A percentile compares a stretch with the other conserved stretches of the same genome.
Evolutionary conservation across 2,113 vertebrate genomes (phyloP).

Genomic region (Ahaetulla prasina): DNA sequence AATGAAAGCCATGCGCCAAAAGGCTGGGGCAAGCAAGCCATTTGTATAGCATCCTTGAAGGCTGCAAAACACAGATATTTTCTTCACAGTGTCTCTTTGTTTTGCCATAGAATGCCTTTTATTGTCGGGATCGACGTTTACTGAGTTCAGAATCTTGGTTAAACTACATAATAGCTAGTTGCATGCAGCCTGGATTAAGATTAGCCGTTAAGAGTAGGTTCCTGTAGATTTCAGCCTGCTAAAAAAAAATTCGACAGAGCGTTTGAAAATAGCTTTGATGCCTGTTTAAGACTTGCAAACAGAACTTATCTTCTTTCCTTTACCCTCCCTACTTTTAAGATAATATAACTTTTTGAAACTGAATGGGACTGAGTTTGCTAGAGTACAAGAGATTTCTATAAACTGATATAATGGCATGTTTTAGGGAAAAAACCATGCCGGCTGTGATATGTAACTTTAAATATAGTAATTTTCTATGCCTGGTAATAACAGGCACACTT

Average conservation of each 20-base stretch:
- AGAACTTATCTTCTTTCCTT: constrained; percentile 4
- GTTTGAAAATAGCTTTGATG: neutral
- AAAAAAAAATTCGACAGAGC: rapidly evolving
- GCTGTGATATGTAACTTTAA: constrained; percentile 45
- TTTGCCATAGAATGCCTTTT: neutral
- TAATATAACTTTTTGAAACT: neutral
- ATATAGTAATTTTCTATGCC: constrained; percentile 48
- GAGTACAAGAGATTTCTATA: neutral
- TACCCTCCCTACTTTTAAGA: neutral
- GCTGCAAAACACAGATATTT: constrained; percentile 25
- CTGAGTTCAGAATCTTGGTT: neutral
- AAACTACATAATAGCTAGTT: neutral
- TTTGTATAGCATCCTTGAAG: constrained; percentile 19
- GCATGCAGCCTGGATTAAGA: neutral
- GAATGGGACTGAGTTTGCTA: neutral
- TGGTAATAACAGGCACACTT: constrained; percentile 60
- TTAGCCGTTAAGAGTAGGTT: rapidly evolving
- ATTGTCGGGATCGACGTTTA: rapidly evolving
- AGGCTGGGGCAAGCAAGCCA: neutral
- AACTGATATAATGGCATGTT: constrained; percentile 1
- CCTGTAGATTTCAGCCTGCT: rapidly evolving
- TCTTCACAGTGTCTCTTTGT: neutral
- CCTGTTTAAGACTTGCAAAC: rapidly evolving
- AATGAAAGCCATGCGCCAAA: constrained; percentile 21
- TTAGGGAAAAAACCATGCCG: constrained; percentile 6